phyloP scores from a whole-genome alignment of 2,113 vertebrate species.

The Python bivittatus region DNA sequence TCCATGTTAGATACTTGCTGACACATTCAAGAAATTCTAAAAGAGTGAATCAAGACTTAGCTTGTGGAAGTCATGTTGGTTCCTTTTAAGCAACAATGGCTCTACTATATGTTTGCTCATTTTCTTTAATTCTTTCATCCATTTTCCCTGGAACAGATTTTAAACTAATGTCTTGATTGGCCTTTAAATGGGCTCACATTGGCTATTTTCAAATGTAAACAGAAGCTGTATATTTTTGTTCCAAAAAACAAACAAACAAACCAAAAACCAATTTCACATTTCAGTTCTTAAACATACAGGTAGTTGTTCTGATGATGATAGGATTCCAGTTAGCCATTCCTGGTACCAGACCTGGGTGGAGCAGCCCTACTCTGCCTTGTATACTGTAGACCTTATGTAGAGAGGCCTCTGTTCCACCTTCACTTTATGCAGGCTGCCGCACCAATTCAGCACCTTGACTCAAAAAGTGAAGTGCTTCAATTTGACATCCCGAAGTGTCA shows the following conservation, averaged over 20 bases:
- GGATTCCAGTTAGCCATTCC: not conserved
- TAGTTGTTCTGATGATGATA: too few species aligned
- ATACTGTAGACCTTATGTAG: not conserved
- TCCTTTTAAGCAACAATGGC: not conserved
- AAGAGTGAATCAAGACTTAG: not conserved
- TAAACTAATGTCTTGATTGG: not conserved
- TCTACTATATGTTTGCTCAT: not conserved
- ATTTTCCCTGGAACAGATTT: not conserved
- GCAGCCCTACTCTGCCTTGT: not conserved
- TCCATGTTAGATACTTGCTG: not conserved
- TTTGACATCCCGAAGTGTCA: not conserved
- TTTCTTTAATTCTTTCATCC: not conserved
- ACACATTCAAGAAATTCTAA: not conserved
- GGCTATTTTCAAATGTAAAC: not conserved
- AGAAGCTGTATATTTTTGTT: not conserved
- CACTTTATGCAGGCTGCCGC: not conserved
- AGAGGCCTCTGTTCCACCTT: not conserved
- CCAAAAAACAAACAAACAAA: too few species aligned
- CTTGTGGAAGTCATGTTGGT: not conserved
- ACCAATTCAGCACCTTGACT: not conserved
- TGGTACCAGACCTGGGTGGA: not conserved
- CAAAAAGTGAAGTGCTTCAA: not conserved
- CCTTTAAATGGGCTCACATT: not conserved
- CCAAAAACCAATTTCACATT: not conserved
- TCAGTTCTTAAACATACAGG: not conserved